These are phyloP conservation scores for Pheosia tremula DNA, from an alignment of 2,888 invertebrate genomes.

Conservation along the genomic window DNA sequence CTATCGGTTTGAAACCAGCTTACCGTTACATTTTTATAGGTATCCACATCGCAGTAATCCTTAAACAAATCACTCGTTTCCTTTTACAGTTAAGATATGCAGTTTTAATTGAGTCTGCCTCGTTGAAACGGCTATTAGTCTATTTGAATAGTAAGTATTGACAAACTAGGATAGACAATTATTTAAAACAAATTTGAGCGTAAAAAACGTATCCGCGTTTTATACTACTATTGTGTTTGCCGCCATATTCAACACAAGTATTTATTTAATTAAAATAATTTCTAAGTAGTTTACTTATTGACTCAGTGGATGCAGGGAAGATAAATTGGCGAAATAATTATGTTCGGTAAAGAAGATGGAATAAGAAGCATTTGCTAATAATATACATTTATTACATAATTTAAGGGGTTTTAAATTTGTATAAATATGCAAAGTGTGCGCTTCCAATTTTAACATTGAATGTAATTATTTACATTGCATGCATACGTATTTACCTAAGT, in stretches of 20 bases:
- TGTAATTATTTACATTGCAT: neutral
- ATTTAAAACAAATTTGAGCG: slow-evolving; percentile 17
- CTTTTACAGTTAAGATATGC: slow-evolving; percentile 16
- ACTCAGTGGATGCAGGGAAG: no score
- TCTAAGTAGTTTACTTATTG: neutral
- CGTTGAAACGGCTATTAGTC: neutral
- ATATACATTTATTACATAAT: slow-evolving; percentile 1
- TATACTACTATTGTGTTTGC: neutral
- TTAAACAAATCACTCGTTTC: slow-evolving; percentile 27
- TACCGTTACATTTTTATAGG: no score
- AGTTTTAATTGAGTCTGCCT: slow-evolving; percentile 1
- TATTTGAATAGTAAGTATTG: slow-evolving; percentile 1
- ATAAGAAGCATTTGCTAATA: neutral
- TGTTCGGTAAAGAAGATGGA: neutral
- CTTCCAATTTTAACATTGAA: neutral
- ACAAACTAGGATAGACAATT: slow-evolving; percentile 32
- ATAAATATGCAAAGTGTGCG: slow-evolving; percentile 2
- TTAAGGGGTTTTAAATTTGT: neutral
- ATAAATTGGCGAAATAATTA: no score
- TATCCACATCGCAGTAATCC: neutral
- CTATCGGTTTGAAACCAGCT: no score
- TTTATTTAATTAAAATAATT: neutral
- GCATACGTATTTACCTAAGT: neutral
- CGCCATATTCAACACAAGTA: neutral
- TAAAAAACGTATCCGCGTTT: neutral